These are phyloP conservation scores for Turnix velox DNA, from an alignment of 2,113 vertebrate genomes.

Conservation along the genomic window DNA sequence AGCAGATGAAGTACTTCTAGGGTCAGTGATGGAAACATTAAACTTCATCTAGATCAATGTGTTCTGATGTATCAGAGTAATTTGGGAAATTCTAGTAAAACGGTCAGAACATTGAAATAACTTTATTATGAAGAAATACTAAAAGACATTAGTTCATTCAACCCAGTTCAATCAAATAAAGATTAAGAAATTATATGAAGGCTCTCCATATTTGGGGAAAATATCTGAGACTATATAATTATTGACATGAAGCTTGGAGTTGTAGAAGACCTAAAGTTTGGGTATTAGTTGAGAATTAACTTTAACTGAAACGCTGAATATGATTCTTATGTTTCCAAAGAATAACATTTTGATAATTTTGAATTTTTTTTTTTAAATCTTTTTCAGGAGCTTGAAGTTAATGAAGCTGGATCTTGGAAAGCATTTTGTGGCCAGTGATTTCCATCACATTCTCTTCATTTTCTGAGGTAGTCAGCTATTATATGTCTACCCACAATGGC, in stretches of 20 bases:
- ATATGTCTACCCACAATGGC: neutral
- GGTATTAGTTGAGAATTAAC: neutral
- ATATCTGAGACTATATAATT: neutral
- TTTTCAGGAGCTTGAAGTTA: neutral
- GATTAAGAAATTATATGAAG: neutral
- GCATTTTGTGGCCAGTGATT: neutral
- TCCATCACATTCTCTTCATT: neutral
- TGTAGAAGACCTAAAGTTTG: neutral
- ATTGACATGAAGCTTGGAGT: neutral
- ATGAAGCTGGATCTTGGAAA: neutral
- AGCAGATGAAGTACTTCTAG: neutral
- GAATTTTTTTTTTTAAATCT: neutral
- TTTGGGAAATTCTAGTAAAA: neutral
- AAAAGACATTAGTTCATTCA: neutral
- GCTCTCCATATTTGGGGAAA: neutral
- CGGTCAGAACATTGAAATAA: neutral
- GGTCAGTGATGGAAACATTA: neutral
- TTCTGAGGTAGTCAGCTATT: neutral
- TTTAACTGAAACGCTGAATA: neutral
- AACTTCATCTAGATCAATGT: neutral
- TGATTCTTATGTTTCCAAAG: neutral
- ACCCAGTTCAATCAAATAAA: neutral
- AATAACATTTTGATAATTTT: neutral
- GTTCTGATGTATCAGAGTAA: fast-evolving
- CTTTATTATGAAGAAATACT: neutral